These are phyloP conservation scores for Phengaris alcon DNA, from an alignment of 2,888 invertebrate species.

Conservation along the genomic window DNA sequence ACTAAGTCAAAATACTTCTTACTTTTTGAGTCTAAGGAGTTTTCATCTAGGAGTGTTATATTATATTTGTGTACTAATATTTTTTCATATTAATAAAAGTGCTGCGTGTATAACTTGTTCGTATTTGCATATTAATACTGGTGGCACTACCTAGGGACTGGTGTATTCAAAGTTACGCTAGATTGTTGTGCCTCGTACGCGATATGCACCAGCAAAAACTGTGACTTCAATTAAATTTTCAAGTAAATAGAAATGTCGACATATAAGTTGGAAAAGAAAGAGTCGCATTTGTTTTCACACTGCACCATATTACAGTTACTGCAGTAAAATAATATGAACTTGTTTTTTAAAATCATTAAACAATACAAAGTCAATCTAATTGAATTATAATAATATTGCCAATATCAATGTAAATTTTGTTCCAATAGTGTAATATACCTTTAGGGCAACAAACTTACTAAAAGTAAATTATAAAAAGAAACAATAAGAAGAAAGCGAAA, in stretches of 20 bases:
- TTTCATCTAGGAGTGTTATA: background rate
- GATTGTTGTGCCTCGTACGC: constrained; percentile 10
- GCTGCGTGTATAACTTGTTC: background rate
- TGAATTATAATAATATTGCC: too few relatives aligned
- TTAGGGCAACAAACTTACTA: too few relatives aligned
- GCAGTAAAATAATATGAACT: background rate
- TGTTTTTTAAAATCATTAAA: background rate
- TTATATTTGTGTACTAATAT: background rate
- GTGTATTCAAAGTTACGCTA: constrained; percentile 2
- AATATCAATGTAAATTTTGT: too few relatives aligned
- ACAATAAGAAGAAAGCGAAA: too few relatives aligned
- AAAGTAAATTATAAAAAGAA: too few relatives aligned
- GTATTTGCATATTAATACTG: background rate
- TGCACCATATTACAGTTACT: background rate
- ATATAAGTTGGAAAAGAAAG: constrained; percentile 26
- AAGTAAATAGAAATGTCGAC: constrained; percentile 21
- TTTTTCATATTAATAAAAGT: background rate
- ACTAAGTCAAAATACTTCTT: too few relatives aligned
- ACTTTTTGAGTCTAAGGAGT: too few relatives aligned
- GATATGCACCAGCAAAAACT: constrained; percentile 10
- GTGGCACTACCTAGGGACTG: background rate
- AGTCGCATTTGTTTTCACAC: constrained; percentile 18
- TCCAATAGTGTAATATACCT: too few relatives aligned
- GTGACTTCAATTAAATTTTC: constrained; percentile 25
- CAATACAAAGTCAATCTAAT: too few relatives aligned